phyloP scores from a whole-genome alignment of 2,888 invertebrate species.

The Drosophila paramelanica region DNA sequence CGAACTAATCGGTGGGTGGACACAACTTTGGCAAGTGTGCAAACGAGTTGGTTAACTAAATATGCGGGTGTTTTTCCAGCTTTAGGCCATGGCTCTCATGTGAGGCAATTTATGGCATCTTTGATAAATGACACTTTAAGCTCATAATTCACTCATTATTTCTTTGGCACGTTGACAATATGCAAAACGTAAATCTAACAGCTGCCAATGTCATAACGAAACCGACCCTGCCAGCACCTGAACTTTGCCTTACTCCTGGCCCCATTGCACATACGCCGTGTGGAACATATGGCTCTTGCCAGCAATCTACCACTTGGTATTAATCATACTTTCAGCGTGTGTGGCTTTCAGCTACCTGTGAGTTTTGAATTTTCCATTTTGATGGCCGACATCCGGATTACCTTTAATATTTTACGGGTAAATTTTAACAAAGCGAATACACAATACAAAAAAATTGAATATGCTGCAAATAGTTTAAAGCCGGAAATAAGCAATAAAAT shows the following conservation, averaged over 20 bases:
- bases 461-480: too few relatives aligned
- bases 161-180: conserved; percentile 54
- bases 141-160: conserved; percentile 62
- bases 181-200: conserved; percentile 36
- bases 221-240: neutral
- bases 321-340: conserved; percentile 53
- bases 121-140: conserved; percentile 35
- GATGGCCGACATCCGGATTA: neutral
- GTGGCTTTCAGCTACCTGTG: conserved; percentile 10
- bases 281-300: neutral
- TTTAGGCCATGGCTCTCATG: conserved; percentile 12
- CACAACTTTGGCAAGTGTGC: conserved; percentile 17
- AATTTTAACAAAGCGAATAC: neutral
- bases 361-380: conserved; percentile 10
- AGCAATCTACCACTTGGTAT: conserved; percentile 23
- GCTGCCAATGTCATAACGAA: conserved; percentile 24
- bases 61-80: neutral
- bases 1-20: conserved; percentile 30
- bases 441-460: neutral
- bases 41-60: conserved; percentile 7
- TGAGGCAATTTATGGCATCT: conserved; percentile 14
- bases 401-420: neutral
- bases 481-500: too few relatives aligned
- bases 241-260: conserved; percentile 8
- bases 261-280: conserved; percentile 15